Percentiles rank a stretch among this genome's conserved stretches.
Evolutionary conservation across 1,140 invertebrate species (phyloP).

Genomic region (Drosophila pseudoobscura): DNA sequence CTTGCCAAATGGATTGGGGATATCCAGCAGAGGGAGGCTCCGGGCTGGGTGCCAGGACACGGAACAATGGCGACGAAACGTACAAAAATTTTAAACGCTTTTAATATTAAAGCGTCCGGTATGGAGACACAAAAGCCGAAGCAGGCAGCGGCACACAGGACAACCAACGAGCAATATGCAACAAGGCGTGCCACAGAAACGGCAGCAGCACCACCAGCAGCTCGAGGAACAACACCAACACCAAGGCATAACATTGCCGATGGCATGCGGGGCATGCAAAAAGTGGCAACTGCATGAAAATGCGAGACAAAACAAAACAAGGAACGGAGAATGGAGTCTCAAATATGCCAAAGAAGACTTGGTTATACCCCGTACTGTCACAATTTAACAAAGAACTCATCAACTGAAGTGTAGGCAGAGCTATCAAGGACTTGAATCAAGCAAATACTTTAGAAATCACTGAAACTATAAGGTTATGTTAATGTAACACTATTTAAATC

Average conservation of each 20-base stretch:
- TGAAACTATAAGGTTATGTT: no score
- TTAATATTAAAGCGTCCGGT: constrained; percentile 74
- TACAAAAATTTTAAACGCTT: constrained; percentile 74
- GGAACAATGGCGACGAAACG: constrained; percentile 70
- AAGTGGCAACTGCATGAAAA: constrained; percentile 53
- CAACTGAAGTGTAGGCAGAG: no score
- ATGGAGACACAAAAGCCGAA: constrained; percentile 48
- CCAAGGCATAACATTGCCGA: constrained; percentile 26
- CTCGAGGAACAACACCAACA: constrained; percentile 2
- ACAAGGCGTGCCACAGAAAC: constrained; percentile 54
- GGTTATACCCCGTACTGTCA: neutral
- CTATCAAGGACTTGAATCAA: no score
- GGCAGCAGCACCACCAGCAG: constrained; percentile 3
- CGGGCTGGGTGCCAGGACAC: constrained; percentile 26
- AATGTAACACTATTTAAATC: no score
- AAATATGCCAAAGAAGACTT: neutral
- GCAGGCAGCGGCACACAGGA: constrained; percentile 10
- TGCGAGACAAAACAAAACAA: constrained; percentile 28
- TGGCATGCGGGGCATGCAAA: constrained; percentile 62
- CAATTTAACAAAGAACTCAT: no score
- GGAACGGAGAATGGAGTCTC: constrained; percentile 7
- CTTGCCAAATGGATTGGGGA: constrained; percentile 14
- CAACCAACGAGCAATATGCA: constrained; percentile 56
- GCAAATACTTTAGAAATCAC: no score
- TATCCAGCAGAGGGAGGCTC: neutral